A percentile compares a stretch with the other conserved stretches of the same genome.
Evolutionary conservation across 2,113 vertebrate genomes (phyloP).

Genomic region (Odontesthes bonariensis): DNA sequence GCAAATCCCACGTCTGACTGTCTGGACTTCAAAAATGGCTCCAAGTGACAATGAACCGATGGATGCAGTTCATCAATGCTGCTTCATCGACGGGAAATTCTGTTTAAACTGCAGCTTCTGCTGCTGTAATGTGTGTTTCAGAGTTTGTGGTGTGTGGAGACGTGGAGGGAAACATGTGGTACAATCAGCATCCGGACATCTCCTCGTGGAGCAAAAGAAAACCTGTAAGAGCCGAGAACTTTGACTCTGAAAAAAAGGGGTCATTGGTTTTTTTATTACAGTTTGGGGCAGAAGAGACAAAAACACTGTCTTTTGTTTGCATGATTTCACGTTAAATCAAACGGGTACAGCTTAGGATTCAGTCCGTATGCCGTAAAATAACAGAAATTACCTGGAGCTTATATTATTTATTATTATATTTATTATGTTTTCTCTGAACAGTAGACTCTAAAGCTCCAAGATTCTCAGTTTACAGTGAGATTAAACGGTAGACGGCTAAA

Average conservation of each 20-base stretch:
- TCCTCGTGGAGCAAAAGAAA: slow-evolving; percentile 65
- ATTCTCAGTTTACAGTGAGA: too few relatives aligned
- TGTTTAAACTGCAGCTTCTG: neutral
- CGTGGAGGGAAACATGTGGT: slow-evolving; percentile 81
- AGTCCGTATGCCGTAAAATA: neutral
- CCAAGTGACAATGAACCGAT: neutral
- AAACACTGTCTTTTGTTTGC: too few relatives aligned
- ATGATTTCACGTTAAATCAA: too few relatives aligned
- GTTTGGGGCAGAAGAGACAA: too few relatives aligned
- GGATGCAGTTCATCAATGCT: neutral
- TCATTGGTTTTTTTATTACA: neutral
- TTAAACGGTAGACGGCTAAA: neutral
- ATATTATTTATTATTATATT: too few relatives aligned
- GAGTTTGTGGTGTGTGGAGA: slow-evolving; percentile 82
- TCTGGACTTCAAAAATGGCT: neutral
- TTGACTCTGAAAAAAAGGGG: neutral
- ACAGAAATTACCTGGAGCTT: neutral
- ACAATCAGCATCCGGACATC: slow-evolving; percentile 45
- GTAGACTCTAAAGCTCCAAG: too few relatives aligned
- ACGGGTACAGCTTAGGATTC: too few relatives aligned
- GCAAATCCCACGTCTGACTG: neutral
- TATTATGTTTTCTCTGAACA: too few relatives aligned
- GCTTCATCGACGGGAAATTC: neutral
- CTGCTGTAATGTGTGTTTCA: slow-evolving; percentile 43
- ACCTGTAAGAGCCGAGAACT: slow-evolving; percentile 65